Conservation (phyloP, 2,888 invertebrate genomes). For the Andrena trimmerana region DNA sequence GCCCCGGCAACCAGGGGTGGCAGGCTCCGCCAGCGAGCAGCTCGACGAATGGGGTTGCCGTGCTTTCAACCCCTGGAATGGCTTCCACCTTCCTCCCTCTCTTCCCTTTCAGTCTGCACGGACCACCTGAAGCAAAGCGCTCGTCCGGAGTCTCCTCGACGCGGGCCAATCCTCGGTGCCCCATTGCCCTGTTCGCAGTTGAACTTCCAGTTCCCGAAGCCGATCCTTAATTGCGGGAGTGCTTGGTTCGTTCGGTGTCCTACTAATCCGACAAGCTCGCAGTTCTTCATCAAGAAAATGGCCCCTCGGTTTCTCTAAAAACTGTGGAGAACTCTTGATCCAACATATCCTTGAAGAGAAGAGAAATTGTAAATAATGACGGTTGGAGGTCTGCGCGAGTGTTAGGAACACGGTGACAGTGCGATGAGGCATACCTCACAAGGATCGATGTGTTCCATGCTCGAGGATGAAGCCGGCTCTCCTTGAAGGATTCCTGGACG, state of each 20-base stretch:
- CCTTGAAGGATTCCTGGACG: background rate
- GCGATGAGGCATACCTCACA: no score
- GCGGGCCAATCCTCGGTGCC: slow-evolving; percentile 1
- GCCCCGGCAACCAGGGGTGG: slow-evolving; percentile 75
- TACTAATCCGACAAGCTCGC: background rate
- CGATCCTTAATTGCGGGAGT: background rate
- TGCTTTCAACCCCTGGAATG: slow-evolving; percentile 71
- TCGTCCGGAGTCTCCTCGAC: slow-evolving; percentile 5
- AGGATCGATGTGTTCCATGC: background rate
- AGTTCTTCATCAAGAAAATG: no score
- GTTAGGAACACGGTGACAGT: background rate
- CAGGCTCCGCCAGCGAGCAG: slow-evolving; percentile 62
- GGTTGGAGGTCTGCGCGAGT: background rate
- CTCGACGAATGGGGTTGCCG: slow-evolving; percentile 76
- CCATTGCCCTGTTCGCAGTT: background rate
- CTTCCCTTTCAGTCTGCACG: slow-evolving; percentile 69
- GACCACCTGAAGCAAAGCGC: slow-evolving; percentile 67
- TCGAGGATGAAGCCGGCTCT: slow-evolving; percentile 31
- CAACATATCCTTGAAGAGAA: no score
- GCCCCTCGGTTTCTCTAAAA: no score
- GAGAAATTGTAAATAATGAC: background rate
- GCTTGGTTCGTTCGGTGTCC: background rate
- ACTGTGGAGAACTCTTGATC: no score
- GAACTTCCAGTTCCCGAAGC: no score
- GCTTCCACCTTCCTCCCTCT: slow-evolving; percentile 70